Conservation (phyloP, 2,797 vertebrate genomes). For the Pachyuromys duprasi region DNA sequence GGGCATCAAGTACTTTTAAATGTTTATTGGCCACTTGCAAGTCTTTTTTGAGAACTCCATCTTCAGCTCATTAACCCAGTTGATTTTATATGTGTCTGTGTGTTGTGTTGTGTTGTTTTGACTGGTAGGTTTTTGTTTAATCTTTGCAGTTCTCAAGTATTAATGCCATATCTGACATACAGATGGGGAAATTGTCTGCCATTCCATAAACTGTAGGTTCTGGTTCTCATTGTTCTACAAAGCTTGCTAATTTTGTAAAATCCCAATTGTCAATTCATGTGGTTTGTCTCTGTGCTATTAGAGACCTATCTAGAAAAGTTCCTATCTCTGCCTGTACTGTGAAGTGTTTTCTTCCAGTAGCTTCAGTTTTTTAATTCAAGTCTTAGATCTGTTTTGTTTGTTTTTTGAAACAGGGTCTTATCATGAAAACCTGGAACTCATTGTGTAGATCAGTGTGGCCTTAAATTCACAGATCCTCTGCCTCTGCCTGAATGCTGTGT, state of each 20-base stretch:
- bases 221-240: background rate
- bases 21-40: background rate
- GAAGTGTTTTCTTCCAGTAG: background rate
- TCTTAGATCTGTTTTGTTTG: background rate
- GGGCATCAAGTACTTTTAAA: background rate
- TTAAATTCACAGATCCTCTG: background rate
- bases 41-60: background rate
- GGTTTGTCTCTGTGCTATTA: background rate
- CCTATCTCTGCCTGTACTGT: background rate
- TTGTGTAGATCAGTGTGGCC: background rate
- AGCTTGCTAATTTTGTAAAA: background rate
- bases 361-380: background rate
- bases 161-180: background rate
- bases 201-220: background rate
- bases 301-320: background rate
- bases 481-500: background rate
- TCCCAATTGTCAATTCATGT: background rate
- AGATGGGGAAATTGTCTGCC: background rate
- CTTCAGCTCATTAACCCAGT: background rate
- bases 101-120: background rate
- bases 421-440: background rate
- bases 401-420: background rate
- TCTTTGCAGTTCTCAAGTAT: background rate
- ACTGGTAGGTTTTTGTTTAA: background rate
- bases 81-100: too few species aligned